These are phyloP conservation scores for Agrenia bidenticulata DNA, from an alignment of 2,888 invertebrate species.

Conservation along the genomic window DNA sequence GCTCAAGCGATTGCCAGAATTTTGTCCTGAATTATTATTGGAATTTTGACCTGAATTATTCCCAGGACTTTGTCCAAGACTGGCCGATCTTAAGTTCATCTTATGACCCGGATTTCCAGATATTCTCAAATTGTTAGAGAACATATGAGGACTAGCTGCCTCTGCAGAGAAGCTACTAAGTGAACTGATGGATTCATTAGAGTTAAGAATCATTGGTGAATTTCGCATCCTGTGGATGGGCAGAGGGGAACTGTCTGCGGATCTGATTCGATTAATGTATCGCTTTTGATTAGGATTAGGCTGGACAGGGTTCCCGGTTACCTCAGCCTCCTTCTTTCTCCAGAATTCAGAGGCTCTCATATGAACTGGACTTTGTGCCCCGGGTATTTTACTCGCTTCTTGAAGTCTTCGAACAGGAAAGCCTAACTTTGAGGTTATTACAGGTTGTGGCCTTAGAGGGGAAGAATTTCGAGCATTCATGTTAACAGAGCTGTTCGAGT, in stretches of 20 bases:
- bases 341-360: slow-evolving; percentile 53
- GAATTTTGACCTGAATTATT: no score
- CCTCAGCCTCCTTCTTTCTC: slow-evolving; percentile 53
- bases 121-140: neutral
- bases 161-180: slow-evolving; percentile 49
- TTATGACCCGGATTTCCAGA: neutral
- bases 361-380: slow-evolving; percentile 48
- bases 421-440: slow-evolving; percentile 50
- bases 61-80: no score
- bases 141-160: slow-evolving; percentile 41
- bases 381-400: slow-evolving; percentile 37
- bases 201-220: slow-evolving; percentile 35
- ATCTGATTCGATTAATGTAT: slow-evolving; percentile 46
- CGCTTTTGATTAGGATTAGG: slow-evolving; percentile 30
- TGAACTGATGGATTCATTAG: slow-evolving; percentile 51
- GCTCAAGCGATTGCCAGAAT: neutral
- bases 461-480: neutral
- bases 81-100: neutral
- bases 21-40: no score
- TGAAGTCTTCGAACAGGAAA: slow-evolving; percentile 49
- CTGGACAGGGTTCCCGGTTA: slow-evolving; percentile 30
- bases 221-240: slow-evolving; percentile 43
- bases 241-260: slow-evolving; percentile 50
- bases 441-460: slow-evolving; percentile 22
- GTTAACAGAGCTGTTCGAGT: neutral